These are phyloP conservation scores for Megaustenia siamemsis DNA, from an alignment of 2,888 invertebrate genomes.

Conservation along the genomic window DNA sequence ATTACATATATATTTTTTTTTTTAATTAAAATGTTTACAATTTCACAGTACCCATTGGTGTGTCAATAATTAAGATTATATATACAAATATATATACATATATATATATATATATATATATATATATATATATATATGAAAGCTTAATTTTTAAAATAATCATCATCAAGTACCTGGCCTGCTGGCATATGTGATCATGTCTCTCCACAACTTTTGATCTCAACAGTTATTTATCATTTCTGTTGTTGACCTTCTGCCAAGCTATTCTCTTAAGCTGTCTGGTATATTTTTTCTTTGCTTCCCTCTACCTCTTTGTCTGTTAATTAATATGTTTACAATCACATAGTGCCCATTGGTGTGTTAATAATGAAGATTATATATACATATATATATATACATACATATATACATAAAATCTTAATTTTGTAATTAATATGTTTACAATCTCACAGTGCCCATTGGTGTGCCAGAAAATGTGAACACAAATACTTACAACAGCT, in stretches of 20 bases:
- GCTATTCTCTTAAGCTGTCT: too few species aligned
- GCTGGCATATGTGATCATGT: too few species aligned
- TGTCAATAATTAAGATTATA: background rate
- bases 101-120: background rate
- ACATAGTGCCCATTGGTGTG: background rate
- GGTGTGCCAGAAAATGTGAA: constrained; percentile 91
- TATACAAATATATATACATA: background rate
- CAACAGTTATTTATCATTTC: too few species aligned
- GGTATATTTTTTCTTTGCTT: too few species aligned
- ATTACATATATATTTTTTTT: background rate
- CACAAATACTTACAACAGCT: constrained; percentile 91
- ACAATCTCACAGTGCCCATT: constrained; percentile 72
- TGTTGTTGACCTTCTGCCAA: too few species aligned
- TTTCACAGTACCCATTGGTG: background rate
- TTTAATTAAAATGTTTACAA: background rate
- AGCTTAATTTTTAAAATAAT: background rate
- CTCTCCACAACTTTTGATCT: too few species aligned
- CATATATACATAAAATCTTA: background rate
- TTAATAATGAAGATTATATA: background rate
- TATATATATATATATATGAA: background rate
- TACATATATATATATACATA: background rate
- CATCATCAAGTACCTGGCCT: too few species aligned
- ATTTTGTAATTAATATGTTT: background rate
- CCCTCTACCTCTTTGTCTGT: background rate
- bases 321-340: background rate